Evolutionary conservation across 2,797 vertebrate genomes (phyloP).

Genomic region (Syndactyla subalaris): DNA sequence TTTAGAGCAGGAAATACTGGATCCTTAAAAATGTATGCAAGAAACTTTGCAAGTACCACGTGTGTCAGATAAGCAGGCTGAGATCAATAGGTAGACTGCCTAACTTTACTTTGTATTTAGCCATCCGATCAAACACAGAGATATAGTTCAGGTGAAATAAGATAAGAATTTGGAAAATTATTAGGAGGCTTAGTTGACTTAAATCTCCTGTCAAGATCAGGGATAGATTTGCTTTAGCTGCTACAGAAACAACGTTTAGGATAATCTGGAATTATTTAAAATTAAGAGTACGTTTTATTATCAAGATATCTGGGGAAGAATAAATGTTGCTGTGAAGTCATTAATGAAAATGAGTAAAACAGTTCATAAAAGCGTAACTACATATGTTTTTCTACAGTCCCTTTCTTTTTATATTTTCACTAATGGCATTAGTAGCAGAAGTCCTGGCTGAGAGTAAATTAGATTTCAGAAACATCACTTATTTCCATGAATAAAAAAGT

Average conservation of each 20-base stretch:
- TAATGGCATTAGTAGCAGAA: background rate
- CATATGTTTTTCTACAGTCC: background rate
- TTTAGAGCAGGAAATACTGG: background rate
- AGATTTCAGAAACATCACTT: background rate
- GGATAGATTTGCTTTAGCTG: background rate
- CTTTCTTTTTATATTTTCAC: background rate
- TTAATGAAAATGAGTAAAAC: background rate
- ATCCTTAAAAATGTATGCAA: background rate
- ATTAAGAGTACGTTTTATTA: background rate
- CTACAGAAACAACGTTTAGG: background rate
- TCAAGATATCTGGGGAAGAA: background rate
- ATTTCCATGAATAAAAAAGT: background rate
- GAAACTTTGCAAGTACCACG: background rate
- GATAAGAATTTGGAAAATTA: background rate
- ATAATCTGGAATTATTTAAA: slow-evolving; percentile 33
- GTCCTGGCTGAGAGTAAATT: background rate
- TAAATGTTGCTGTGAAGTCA: slow-evolving; percentile 23
- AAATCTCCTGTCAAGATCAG: background rate
- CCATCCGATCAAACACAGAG: background rate
- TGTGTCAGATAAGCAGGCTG: background rate
- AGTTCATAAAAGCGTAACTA: background rate
- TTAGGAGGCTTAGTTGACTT: background rate
- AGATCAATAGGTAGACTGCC: background rate
- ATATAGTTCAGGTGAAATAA: background rate
- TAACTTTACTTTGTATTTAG: background rate